Base-by-base conservation (phyloP, 2,797 vertebrate species). In the Paratrypauchen microcephalus region DNA sequence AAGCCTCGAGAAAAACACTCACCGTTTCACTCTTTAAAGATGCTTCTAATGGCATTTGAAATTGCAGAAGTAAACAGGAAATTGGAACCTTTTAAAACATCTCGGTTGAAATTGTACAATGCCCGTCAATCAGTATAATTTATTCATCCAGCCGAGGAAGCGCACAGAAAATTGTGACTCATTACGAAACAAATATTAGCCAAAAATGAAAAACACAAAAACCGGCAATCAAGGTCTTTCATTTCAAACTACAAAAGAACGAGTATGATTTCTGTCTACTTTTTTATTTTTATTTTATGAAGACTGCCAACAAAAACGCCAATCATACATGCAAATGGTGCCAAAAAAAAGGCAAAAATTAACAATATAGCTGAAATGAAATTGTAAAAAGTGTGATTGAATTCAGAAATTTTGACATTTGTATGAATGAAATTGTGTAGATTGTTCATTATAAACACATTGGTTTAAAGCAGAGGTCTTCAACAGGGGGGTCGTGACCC, bases 41-140 rank as follows among this genome's bases (percentile, higher is more conserved):
- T 36, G 13, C 13, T 32, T 28, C 23, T 26, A 28, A 47, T 24
- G 24, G 39, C 36, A 62, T n/a, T 61, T 23, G 19, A 45, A 63
- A 63, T 45, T 24, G 39, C n/a, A 13, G 24, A 48, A 18, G n/a
- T 64, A 21, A 19, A 48, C 7, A 28, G 39, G 62, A 26, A 48
- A 64, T 19, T 23, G 41, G 23, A 45, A 48, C 6, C 41, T 48
- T 64, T 47, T 48, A 48, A 45, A 64, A 26, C 23, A 21, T 39
- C 59, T 61, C 39, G 8, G 39, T 13, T n/a, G 30, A 61, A 61
- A 61, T 23, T 21, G 59, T 61, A 36, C 32, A 39, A 61, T 61
- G 39, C 30, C n/a, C n/a, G 32, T 39, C 56, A 23, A 24, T 63
- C 21, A 64, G 7, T 19, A 23, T 64, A 48, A 64, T 47, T 18